Evolutionary conservation across 2,113 vertebrate genomes (phyloP).

Genomic region (Sclerurus mexicanus): DNA sequence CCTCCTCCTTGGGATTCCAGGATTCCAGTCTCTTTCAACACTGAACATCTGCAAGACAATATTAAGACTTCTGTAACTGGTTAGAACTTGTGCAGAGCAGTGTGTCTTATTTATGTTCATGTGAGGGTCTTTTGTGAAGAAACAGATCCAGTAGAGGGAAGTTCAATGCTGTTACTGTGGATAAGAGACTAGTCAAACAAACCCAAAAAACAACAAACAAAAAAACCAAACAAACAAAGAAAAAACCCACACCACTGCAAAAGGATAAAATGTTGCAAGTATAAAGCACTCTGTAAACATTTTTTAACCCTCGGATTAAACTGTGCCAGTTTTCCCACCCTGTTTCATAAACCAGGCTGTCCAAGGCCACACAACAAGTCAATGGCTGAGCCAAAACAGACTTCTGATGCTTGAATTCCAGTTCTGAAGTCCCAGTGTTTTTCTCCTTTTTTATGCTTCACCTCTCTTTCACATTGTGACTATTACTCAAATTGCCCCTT

Average conservation of each 20-base stretch:
- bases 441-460: background rate
- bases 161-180: background rate
- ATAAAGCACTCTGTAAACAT: slow-evolving; percentile 38
- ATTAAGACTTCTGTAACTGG: background rate
- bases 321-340: background rate
- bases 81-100: background rate
- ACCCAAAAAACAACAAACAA: no score
- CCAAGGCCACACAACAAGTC: background rate
- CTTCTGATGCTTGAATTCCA: background rate
- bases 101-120: background rate
- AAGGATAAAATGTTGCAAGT: slow-evolving; percentile 23
- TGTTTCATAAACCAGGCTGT: background rate
- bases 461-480: background rate
- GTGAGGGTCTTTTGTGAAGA: background rate
- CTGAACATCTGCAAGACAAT: background rate
- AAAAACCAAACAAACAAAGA: no score
- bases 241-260: no score
- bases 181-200: background rate
- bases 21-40: background rate
- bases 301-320: slow-evolving; percentile 3
- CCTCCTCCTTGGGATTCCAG: background rate
- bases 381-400: background rate
- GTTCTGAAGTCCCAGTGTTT: background rate
- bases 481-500: background rate
- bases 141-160: background rate